Conservation (phyloP, 2,113 vertebrate species). For the Rhinopomastus cyanomelas region DNA sequence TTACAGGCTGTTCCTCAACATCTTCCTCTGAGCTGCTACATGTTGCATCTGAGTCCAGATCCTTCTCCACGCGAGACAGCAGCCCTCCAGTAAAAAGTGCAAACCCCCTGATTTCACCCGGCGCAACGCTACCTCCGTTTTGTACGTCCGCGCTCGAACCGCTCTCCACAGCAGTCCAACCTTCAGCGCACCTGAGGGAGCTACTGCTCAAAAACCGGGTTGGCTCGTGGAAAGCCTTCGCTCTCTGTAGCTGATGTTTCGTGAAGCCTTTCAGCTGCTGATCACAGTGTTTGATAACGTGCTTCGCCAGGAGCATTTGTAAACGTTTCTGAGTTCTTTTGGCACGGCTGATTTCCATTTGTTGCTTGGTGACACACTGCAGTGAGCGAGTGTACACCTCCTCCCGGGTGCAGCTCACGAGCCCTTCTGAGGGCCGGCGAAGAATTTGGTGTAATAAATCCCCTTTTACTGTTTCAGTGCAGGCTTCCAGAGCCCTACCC, state of each 20-base stretch:
- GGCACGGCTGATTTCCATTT: slow-evolving; percentile 75
- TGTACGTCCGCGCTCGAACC: slow-evolving; percentile 30
- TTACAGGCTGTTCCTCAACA: slow-evolving; percentile 61
- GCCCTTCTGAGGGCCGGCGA: slow-evolving; percentile 51
- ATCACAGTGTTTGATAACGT: slow-evolving; percentile 79
- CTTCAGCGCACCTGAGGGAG: slow-evolving; percentile 56
- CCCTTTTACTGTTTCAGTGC: slow-evolving; percentile 59
- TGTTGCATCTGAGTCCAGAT: slow-evolving; percentile 91
- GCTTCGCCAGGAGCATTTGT: slow-evolving; percentile 83
- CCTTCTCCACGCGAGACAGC: slow-evolving; percentile 79
- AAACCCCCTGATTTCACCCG: slow-evolving; percentile 79
- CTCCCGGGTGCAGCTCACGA: slow-evolving; percentile 42
- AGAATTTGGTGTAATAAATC: slow-evolving; percentile 63
- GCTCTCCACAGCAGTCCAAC: slow-evolving; percentile 47
- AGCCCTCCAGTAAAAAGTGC: slow-evolving; percentile 73
- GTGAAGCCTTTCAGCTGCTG: slow-evolving; percentile 83
- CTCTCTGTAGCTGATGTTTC: slow-evolving; percentile 68
- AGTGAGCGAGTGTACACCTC: slow-evolving; percentile 73
- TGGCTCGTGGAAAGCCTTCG: slow-evolving; percentile 62
- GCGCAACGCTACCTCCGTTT: slow-evolving; percentile 37
- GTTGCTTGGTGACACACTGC: slow-evolving; percentile 79
- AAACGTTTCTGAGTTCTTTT: slow-evolving; percentile 82
- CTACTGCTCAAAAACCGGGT: slow-evolving; percentile 34
- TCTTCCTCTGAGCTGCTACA: slow-evolving; percentile 94
- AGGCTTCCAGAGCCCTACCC: slow-evolving; percentile 61